Conservation (phyloP, 2,113 vertebrate genomes). For the Brachyhypopomus gauderio region DNA sequence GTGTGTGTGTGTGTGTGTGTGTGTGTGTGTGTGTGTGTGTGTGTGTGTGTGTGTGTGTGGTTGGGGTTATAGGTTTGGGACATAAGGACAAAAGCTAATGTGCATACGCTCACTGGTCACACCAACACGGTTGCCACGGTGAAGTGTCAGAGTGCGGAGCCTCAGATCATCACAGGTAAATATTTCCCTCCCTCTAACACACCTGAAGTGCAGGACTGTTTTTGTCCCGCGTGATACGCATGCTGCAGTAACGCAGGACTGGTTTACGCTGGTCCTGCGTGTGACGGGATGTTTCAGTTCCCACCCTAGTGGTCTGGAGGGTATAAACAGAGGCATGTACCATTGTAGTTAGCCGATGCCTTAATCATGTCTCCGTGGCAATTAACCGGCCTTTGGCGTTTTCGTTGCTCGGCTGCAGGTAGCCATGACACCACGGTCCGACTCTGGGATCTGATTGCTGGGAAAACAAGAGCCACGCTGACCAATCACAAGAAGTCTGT, state of each 20-base stretch:
- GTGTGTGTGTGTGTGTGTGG: background rate
- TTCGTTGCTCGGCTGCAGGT: conserved; percentile 69
- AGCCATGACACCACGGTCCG: conserved; percentile 97
- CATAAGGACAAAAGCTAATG: conserved; percentile 94
- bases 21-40: conserved; percentile 11
- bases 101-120: conserved; percentile 91
- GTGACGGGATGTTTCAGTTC: background rate
- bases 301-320: background rate
- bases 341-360: background rate
- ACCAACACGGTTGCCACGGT: conserved; percentile 98
- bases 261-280: too few relatives aligned
- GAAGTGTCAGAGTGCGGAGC: conserved; percentile 91
- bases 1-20: background rate
- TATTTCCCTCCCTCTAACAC: background rate
- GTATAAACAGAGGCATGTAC: too few relatives aligned
- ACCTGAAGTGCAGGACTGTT: too few relatives aligned
- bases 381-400: background rate
- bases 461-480: conserved; percentile 96
- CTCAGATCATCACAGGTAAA: conserved; percentile 94
- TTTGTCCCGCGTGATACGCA: too few relatives aligned
- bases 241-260: background rate
- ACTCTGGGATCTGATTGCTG: conserved; percentile 95
- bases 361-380: background rate
- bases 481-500: conserved; percentile 99
- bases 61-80: conserved; percentile 87